A percentile compares a stretch with the other conserved stretches of the same genome.
phyloP scores from a whole-genome alignment of 2,888 invertebrate genomes.

The Synanthedon formicaeformis region DNA sequence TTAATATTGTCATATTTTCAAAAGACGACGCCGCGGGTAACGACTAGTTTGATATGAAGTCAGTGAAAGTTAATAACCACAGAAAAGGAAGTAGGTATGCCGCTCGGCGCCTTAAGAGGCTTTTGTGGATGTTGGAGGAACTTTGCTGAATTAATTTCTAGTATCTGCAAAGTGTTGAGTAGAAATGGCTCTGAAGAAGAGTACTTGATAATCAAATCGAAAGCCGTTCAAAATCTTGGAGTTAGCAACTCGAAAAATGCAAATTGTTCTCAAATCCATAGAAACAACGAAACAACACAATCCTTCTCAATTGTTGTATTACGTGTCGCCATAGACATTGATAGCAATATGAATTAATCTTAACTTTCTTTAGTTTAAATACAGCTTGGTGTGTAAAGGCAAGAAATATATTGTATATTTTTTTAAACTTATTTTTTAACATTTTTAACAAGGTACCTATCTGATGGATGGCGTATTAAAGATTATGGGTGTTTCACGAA shows the following conservation, averaged over 20 bases:
- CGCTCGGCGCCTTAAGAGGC: not conserved
- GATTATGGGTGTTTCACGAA: too few species aligned
- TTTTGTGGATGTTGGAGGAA: not conserved
- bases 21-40: too few species aligned
- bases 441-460: too few species aligned
- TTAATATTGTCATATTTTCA: too few species aligned
- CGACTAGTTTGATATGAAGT: too few species aligned
- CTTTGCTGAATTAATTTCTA: not conserved
- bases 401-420: too few species aligned
- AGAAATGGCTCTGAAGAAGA: conserved; percentile 7
- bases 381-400: too few species aligned
- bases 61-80: too few species aligned
- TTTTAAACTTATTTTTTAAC: too few species aligned
- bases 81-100: too few species aligned
- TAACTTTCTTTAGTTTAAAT: too few species aligned
- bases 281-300: conserved; percentile 31
- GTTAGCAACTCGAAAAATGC: conserved; percentile 30
- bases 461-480: too few species aligned
- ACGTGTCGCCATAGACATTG: conserved; percentile 6
- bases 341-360: not conserved
- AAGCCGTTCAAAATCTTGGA: conserved; percentile 12
- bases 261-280: conserved; percentile 34
- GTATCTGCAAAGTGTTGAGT: not conserved
- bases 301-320: conserved; percentile 12
- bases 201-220: conserved; percentile 29